A percentile compares a stretch with the other conserved stretches of the same genome.
phyloP scores from a whole-genome alignment of 1,140 invertebrate genomes.

The Chrysopa pallens region DNA sequence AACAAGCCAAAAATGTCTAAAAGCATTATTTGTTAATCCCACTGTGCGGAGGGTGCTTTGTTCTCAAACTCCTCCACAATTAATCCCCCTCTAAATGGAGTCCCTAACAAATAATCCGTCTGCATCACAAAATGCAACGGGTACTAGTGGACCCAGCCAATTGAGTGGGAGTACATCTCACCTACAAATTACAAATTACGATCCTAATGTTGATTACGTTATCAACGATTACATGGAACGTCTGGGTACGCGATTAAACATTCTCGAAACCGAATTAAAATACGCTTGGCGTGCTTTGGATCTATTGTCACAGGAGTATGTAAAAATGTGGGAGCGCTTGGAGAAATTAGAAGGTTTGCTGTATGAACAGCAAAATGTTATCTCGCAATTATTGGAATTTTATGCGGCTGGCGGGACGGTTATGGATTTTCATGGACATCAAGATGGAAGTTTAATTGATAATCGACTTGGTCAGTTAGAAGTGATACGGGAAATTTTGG shows the following conservation, averaged over 20 bases:
- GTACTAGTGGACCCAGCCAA: too few relatives aligned
- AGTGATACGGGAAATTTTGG: conserved; percentile 37
- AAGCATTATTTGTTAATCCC: too few relatives aligned
- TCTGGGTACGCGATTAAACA: conserved; percentile 62
- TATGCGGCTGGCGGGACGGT: conserved; percentile 28
- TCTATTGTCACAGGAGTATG: conserved; percentile 77
- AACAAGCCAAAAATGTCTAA: too few relatives aligned
- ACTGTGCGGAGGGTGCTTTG: too few relatives aligned
- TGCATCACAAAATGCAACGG: conserved; percentile 16
- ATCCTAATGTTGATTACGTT: conserved; percentile 41
- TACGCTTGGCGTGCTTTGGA: conserved; percentile 84
- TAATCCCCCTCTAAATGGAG: conserved; percentile 10
- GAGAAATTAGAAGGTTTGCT: conserved; percentile 80
- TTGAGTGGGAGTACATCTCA: background rate
- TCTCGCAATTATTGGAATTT: conserved; percentile 68
- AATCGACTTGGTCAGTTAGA: conserved; percentile 27
- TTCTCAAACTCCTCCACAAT: too few relatives aligned
- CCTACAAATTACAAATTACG: conserved; percentile 9
- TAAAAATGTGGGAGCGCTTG: conserved; percentile 83
- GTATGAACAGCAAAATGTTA: conserved; percentile 81
- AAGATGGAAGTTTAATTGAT: conserved; percentile 10
- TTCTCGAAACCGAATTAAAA: conserved; percentile 75
- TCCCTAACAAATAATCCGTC: conserved; percentile 24
- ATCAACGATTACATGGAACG: conserved; percentile 80
- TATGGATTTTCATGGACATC: conserved; percentile 9